Percentiles rank a stretch among this genome's conserved stretches.
These are phyloP conservation scores for Orius insidiosus DNA, from an alignment of 1,140 invertebrate species.

Conservation along the genomic window DNA sequence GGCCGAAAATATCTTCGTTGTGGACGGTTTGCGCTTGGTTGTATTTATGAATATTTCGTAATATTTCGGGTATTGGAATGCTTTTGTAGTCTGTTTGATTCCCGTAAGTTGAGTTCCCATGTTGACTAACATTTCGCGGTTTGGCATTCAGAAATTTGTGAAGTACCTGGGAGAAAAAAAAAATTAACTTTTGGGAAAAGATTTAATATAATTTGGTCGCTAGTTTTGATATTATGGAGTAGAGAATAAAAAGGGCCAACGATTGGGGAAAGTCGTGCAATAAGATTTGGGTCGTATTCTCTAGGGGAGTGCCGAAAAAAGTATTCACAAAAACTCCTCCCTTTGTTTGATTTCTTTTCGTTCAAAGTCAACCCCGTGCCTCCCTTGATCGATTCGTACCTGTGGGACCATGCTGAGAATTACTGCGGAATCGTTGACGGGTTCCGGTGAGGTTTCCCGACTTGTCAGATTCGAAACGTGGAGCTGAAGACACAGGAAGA, in stretches of 20 bases:
- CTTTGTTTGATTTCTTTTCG: no score
- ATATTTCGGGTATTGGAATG: conserved; percentile 43
- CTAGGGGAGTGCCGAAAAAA: no score
- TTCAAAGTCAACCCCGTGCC: no score
- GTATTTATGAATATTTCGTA: conserved; percentile 39
- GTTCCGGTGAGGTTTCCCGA: conserved; percentile 24
- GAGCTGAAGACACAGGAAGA: conserved; percentile 50
- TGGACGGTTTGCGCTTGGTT: conserved; percentile 49
- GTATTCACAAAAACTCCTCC: no score
- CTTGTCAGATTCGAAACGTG: conserved; percentile 42
- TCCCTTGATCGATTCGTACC: conserved; percentile 15
- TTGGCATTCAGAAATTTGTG: conserved; percentile 40
- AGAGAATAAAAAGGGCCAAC: no score
- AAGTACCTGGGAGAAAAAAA: conserved; percentile 23
- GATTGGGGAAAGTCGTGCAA: no score
- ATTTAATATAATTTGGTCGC: no score
- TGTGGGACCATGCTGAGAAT: conserved; percentile 40
- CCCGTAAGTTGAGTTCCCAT: conserved; percentile 15
- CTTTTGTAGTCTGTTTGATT: conserved; percentile 22
- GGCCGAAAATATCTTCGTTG: conserved; percentile 59
- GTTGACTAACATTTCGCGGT: conserved; percentile 22
- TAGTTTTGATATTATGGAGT: no score
- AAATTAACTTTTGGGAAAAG: no score
- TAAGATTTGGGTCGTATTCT: no score
- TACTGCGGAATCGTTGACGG: conserved; percentile 33